Base-by-base conservation (phyloP, 2,888 invertebrate genomes). In the Ariolimax columbianus region DNA sequence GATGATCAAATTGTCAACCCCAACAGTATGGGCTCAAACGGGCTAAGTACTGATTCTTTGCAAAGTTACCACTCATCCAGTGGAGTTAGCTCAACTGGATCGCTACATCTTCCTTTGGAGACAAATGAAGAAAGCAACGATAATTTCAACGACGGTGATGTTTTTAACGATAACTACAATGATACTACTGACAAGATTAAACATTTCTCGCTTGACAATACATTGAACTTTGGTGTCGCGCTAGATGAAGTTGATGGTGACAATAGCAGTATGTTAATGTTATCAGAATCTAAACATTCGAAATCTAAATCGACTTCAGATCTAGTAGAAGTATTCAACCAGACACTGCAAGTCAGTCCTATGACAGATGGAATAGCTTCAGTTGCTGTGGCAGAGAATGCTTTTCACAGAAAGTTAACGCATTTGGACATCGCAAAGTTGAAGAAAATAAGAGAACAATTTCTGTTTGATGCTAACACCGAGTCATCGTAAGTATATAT, bases 41-140 rank as follows among this genome's bases (percentile, higher is more conserved):
- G 91, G 66, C 89, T 92, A 83, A 94, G 93, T 87, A 90, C 93
- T 11, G 94, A 94, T 87, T 94, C 94, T 14, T 90, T 94, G 75
- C 92, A 94, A 86, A 94, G 94, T 88, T 91, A 94, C 85, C 94
- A 92, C 81, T 94, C 94, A 86, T 94, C 94, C 40, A 94, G 94
- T 87, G 91, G 91, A 0, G 93, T 93, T 2, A 90, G 89, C 75
- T 88, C 89, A 83, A 92, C 92, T n/a, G 73, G 43, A 2, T 73
- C 73, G 3, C 73, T 73, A 2, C 43, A 73, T 14, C 43, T 73
- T n/a, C 80, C 91, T 90, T 75, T 84, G 86, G 92, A 93, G 70
- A 26, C 19, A n/a, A 88, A 88, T 84, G 92, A 92, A 83, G 91
- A 91, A 80, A 82, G 84, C 26, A 90, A 90, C 66, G 70, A 70